Evolutionary conservation across 2,888 invertebrate genomes (phyloP).

Genomic region (Eustalomyia histrio): DNA sequence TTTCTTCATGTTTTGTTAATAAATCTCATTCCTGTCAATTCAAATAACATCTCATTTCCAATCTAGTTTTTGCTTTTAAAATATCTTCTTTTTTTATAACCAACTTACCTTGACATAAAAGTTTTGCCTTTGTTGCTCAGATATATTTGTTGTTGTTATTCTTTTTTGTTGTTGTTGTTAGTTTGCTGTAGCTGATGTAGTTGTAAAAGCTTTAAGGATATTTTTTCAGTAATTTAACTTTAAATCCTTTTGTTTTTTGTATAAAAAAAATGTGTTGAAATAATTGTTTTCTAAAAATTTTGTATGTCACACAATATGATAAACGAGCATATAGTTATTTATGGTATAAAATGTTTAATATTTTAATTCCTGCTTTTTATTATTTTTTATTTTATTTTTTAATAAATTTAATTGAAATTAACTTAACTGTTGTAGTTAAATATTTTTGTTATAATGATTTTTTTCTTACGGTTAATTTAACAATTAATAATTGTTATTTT

Average conservation of each 20-base stretch:
- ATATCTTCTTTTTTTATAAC: neutral
- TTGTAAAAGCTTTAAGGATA: conserved; percentile 12
- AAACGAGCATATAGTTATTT: neutral
- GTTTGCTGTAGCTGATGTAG: conserved; percentile 24
- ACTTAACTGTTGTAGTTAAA: conserved; percentile 44
- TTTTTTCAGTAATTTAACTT: conserved; percentile 27
- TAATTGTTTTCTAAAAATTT: conserved; percentile 4
- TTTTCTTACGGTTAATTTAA: conserved; percentile 70
- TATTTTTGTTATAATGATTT: conserved; percentile 61
- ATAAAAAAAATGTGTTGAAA: conserved; percentile 8
- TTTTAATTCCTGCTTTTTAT: conserved; percentile 48
- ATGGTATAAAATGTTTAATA: conserved; percentile 49
- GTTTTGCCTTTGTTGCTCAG: conserved; percentile 20
- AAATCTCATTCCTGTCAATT: too few species aligned
- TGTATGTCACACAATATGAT: neutral
- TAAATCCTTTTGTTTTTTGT: conserved; percentile 70
- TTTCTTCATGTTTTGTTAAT: too few species aligned
- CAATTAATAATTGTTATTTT: conserved; percentile 23
- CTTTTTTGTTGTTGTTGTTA: conserved; percentile 26
- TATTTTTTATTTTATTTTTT: conserved; percentile 27
- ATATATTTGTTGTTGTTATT: conserved; percentile 39
- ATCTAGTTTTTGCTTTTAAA: neutral
- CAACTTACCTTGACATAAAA: conserved; percentile 61
- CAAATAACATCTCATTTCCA: too few species aligned
- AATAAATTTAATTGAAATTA: conserved; percentile 61